Percentiles rank a stretch among this genome's conserved stretches.
Evolutionary conservation across 23 tunicate genomes (phyloP).

Genomic region (Trididemnum miniatum): DNA sequence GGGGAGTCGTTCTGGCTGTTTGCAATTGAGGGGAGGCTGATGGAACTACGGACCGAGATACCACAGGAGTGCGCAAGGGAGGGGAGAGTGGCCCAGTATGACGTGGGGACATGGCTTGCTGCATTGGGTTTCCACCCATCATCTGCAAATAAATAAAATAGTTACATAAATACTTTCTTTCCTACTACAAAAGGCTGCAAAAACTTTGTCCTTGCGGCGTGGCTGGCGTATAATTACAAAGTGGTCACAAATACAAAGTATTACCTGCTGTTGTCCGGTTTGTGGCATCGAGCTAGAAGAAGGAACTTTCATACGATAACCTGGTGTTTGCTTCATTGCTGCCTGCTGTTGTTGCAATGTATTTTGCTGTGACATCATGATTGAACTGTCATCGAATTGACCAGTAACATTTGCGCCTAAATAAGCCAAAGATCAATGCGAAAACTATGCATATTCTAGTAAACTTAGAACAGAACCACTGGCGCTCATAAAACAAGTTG

Average conservation of each 20-base stretch:
- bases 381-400: conserved; percentile 33
- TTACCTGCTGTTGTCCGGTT: conserved; percentile 25
- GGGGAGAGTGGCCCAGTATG: conserved; percentile 71
- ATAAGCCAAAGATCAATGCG: too few relatives aligned
- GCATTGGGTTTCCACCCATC: conserved; percentile 55
- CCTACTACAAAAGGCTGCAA: neutral
- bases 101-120: conserved; percentile 72
- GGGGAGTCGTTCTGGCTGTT: conserved; percentile 46
- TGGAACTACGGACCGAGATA: conserved; percentile 14
- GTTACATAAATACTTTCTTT: neutral
- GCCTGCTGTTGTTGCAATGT: conserved; percentile 41
- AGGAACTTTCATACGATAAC: conserved; percentile 23
- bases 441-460: too few relatives aligned
- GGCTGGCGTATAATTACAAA: neutral
- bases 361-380: conserved; percentile 30
- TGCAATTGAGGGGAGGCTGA: conserved; percentile 59
- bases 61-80: conserved; percentile 38
- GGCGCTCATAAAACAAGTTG: too few relatives aligned
- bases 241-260: neutral
- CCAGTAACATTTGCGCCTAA: conserved; percentile 36
- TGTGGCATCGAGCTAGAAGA: conserved; percentile 6
- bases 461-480: too few relatives aligned
- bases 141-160: conserved; percentile 26
- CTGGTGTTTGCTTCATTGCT: conserved; percentile 24
- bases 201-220: neutral